Evolutionary conservation across 2,113 vertebrate species (phyloP), one percentile per base, ranked within the genome.

Genomic region (Lota lota): DNA sequence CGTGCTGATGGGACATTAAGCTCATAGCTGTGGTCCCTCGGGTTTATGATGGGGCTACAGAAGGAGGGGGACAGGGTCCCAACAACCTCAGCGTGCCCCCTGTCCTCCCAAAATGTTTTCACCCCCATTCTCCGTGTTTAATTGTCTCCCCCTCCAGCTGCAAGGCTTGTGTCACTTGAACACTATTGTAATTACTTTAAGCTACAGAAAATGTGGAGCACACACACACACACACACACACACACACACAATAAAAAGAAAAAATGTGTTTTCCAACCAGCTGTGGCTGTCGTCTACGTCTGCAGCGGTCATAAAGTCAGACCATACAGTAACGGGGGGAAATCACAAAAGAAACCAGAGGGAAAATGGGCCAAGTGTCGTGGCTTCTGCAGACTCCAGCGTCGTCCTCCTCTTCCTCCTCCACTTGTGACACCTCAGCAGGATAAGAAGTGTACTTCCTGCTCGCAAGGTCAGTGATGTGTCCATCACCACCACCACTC

Each of bases 71-170:
- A 85, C 70, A 78, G 66, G 78, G 74, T 78, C 70, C 79, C 80
- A 84, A 89, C 84, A 1, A 81, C 82, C 73, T 81, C 28, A 33
- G 28, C 28, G 28, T 33, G 28, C 2, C 28, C 24, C 28, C 1
- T 68, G 71, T 22, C 60, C 71, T 70, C 73, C 62, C 36, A 76
- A 61, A 78, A 74, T 67, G 33, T 71, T 61, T 22, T 28, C 53
- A 63, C 68, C 68, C 58, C 47, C 24, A 64, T 80, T 83, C 10
- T 47, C 72, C 84, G 81, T 73, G 77, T 83, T 82, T 86, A 87
- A 88, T 82, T 78, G 77, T 84, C 76, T 70, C 86, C 84, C 12
- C 75, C 81, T 54, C 75, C 88, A 90, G 90, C 87, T 91, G 88
- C 79, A 75, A 74, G 53, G 73, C 84, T 89, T 87, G 87, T 88